Evolutionary conservation across 2,797 vertebrate genomes (phyloP), one percentile per base, ranked within the genome.

Genomic region (Sebastolobus altivelis): DNA sequence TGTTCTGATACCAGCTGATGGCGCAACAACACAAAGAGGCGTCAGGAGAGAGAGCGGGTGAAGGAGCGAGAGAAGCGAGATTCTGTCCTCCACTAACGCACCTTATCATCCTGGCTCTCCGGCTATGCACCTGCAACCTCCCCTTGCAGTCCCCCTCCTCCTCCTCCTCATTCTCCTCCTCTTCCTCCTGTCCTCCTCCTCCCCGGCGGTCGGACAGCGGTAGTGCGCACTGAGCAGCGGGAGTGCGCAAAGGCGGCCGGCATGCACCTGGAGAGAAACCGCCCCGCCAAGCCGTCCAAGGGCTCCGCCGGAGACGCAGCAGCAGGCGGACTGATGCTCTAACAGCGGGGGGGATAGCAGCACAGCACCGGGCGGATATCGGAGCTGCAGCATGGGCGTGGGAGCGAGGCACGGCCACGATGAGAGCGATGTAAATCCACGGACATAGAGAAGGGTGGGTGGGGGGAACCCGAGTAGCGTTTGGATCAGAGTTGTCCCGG

Each of bases 211-310:
- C 63, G 52, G 60, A 13, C 76, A 18, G 81, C 55, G 60, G 77
- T 54, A 68, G 81, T 75, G 80, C 77, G 77, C 81, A 60, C 82
- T 55, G 60, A 61, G 63, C 72, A 35, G 61, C 65, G 49, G 61
- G 22, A 62, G 75, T 80, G 74, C 79, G 77, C 73, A 66, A 65
- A 38, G 63, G 66, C 62, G 52, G 63, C 65, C 86, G 89, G 86
- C 85, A 92, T 93, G 93, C 89, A 88, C 85, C 89, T 88, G 91
- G 85, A 90, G 65, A 82, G 78, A 71, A 73, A 65, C 78, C 77
- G 72, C 83, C 81, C 83, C 49, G 37, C 54, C 60, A 63, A 89
- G 79, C 76, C 75, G 79, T 80, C 60, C 29, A 55, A 38, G 29
- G 89, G 81, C 87, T 89, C 89, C 80, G 31, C 65, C 25, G 68